Evolutionary conservation across 2,797 vertebrate genomes (phyloP), one percentile per base, ranked within the genome.

Genomic region (Girardinus metallicus): DNA sequence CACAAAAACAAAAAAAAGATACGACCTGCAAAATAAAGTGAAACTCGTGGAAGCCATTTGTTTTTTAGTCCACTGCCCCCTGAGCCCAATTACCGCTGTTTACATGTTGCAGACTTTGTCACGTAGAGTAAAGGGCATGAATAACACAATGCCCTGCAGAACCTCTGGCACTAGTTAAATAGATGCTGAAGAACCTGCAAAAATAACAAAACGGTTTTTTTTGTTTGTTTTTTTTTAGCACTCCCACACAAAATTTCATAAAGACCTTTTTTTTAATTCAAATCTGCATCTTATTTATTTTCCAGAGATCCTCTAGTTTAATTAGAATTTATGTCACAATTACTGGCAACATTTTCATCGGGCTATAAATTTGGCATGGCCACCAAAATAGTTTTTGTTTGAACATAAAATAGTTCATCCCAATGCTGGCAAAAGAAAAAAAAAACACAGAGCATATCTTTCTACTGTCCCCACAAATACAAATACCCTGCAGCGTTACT

Each of bases 11-110:
- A 73, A 74, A 79, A 74, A 74, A 77, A 81, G 75, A 49, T 36
- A 62, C 16, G 21, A 68, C 76, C 29, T 29, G 49, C 18, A 53
- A 80, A 53, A 89, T 62, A 15, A 90, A 89, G 85, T 83, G 31
- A 82, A 74, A 79, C 71, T 87, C 79, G 68, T 13, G 70, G 78
- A 81, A 74, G 76, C 51, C 51, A 68, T 76, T 88, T 88, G 73
- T 89, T 79, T 70, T 60, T 62, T 43, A 31, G 29, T 76, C 80
- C 78, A 34, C 66, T 79, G 79, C 85, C 93, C 87, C 93, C 36
- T 88, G 93, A 91, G 94, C 71, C 92, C 90, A 95, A 94, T 95
- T 93, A 94, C 80, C 64, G 76, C 80, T 92, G 93, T 95, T 94
- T 92, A 91, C 92, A 80, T 82, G 71, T 88, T 80, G 47, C 77